Conservation (phyloP, 2,888 invertebrate species). For the Nebria brevicollis region DNA sequence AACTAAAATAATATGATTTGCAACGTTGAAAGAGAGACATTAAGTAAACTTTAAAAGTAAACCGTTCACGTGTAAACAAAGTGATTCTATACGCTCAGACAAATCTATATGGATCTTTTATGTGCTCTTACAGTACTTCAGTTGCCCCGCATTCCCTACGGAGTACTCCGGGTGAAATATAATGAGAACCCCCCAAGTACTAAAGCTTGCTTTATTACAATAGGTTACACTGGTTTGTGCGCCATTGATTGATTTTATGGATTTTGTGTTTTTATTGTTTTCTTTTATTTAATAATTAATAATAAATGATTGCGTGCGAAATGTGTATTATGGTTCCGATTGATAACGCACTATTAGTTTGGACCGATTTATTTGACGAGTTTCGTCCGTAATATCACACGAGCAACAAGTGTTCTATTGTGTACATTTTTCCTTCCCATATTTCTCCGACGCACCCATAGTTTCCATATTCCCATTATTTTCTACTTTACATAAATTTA, state of each 20-base stretch:
- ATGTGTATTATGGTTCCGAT: background rate
- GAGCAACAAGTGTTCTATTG: background rate
- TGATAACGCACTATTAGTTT: background rate
- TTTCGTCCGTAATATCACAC: background rate
- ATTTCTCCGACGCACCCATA: background rate
- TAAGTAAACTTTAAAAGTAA: too few relatives aligned
- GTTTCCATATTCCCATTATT: background rate
- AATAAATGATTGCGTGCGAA: background rate
- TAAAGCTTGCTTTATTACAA: conserved; percentile 20
- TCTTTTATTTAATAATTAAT: too few relatives aligned
- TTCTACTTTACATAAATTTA: background rate
- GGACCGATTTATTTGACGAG: background rate
- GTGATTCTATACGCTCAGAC: conserved; percentile 3
- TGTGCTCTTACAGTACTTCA: background rate
- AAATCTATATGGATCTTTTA: background rate
- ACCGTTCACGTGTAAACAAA: conserved; percentile 20
- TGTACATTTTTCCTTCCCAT: background rate
- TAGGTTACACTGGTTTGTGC: too few relatives aligned
- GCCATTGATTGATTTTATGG: too few relatives aligned
- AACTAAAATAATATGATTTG: too few relatives aligned
- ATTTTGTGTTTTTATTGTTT: too few relatives aligned
- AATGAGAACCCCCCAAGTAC: conserved; percentile 19
- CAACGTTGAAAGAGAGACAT: too few relatives aligned
- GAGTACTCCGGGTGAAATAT: conserved; percentile 27
- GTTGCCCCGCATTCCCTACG: background rate